Conservation (phyloP, 2,797 vertebrate genomes). For the Sebastes reedi region DNA sequence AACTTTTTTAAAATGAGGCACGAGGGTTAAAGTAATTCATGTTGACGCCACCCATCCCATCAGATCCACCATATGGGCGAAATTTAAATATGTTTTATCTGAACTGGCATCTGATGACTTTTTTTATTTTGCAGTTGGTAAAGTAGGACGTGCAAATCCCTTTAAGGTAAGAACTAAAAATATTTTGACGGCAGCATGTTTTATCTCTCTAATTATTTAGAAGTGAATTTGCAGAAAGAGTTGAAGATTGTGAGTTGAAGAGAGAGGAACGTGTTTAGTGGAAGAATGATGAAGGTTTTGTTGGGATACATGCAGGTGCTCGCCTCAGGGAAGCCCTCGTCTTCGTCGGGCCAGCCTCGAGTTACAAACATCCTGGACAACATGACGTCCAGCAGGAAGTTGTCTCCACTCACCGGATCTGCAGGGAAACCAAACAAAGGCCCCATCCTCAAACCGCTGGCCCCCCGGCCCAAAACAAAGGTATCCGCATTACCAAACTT, state of each 20-base stretch:
- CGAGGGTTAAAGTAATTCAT: too few relatives aligned
- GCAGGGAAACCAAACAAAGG: slow-evolving; percentile 76
- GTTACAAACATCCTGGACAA: slow-evolving; percentile 88
- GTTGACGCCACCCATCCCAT: too few relatives aligned
- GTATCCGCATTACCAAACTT: slow-evolving; percentile 14
- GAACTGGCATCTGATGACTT: background rate
- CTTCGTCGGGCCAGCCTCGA: slow-evolving; percentile 69
- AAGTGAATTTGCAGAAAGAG: background rate
- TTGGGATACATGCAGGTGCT: slow-evolving; percentile 77
- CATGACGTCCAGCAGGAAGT: slow-evolving; percentile 87
- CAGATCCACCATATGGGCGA: background rate
- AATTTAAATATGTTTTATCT: background rate
- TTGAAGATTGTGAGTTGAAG: background rate
- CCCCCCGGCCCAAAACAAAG: slow-evolving; percentile 88
- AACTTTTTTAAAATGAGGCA: too few relatives aligned
- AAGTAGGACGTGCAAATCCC: slow-evolving; percentile 88
- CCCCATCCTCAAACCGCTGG: slow-evolving; percentile 90
- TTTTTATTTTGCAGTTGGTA: slow-evolving; percentile 63
- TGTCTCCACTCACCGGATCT: slow-evolving; percentile 49
- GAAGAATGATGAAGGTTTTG: background rate
- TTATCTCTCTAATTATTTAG: background rate
- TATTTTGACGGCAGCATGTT: background rate
- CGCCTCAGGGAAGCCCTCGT: slow-evolving; percentile 78
- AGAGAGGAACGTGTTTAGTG: background rate
- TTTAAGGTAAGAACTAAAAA: slow-evolving; percentile 88